These are phyloP conservation scores for Hoplias malabaricus DNA, from an alignment of 2,113 vertebrate species.

Conservation along the genomic window DNA sequence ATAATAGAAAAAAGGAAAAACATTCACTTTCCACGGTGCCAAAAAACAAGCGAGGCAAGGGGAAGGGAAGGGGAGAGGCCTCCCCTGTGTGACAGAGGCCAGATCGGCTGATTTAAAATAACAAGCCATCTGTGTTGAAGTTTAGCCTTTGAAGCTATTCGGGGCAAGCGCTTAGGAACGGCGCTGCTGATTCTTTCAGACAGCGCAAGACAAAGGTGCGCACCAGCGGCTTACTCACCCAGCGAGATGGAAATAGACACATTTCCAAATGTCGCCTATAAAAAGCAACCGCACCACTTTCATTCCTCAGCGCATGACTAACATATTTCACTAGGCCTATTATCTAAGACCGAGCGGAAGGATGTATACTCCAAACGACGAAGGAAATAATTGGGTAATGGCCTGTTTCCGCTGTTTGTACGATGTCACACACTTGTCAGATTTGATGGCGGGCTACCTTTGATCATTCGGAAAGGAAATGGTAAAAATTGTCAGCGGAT, in stretches of 20 bases:
- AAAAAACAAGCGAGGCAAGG: background rate
- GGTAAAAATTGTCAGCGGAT: background rate
- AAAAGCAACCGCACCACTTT: background rate
- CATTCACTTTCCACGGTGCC: background rate
- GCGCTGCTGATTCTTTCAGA: background rate
- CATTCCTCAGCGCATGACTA: background rate
- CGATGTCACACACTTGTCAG: background rate
- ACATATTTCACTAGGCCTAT: background rate
- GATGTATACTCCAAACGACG: background rate
- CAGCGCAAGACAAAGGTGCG: background rate
- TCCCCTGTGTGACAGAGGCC: slow-evolving; percentile 8
- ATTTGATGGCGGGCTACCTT: background rate
- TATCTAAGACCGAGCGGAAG: background rate
- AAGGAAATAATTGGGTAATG: background rate
- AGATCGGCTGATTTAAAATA: slow-evolving; percentile 16
- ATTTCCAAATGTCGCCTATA: background rate
- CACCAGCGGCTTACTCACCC: background rate
- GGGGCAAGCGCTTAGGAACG: background rate
- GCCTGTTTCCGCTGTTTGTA: background rate
- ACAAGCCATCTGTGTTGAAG: slow-evolving; percentile 12
- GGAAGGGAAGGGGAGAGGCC: background rate
- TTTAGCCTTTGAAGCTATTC: slow-evolving; percentile 25
- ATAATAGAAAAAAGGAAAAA: background rate
- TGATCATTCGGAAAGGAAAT: background rate
- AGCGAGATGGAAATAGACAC: background rate